Conservation (phyloP, 2,888 invertebrate genomes). For the Gymnocheta viridis region DNA sequence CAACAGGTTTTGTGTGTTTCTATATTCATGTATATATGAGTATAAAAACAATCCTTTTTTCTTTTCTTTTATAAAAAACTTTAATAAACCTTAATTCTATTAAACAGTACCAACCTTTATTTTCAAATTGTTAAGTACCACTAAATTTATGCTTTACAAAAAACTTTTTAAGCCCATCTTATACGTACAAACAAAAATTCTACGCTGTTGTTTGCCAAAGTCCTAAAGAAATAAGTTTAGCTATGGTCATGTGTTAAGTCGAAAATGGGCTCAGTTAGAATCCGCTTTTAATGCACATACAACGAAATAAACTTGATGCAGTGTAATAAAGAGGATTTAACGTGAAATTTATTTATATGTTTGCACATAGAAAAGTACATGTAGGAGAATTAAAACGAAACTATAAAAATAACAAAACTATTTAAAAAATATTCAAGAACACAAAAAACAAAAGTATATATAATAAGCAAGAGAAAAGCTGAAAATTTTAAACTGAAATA, state of each 20-base stretch:
- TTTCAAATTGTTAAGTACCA: neutral
- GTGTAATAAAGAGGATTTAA: conserved; percentile 59
- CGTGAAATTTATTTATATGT: conserved; percentile 17
- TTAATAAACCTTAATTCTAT: neutral
- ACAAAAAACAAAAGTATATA: neutral
- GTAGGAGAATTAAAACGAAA: neutral
- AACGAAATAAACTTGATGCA: conserved; percentile 49
- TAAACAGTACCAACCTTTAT: conserved; percentile 6
- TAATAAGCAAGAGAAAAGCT: neutral
- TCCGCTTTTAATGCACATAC: conserved; percentile 45
- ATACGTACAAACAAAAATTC: conserved; percentile 23
- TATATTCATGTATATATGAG: no score
- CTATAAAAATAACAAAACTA: neutral
- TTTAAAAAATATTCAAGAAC: neutral
- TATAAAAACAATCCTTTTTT: no score
- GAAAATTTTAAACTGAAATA: neutral
- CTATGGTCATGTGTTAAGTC: conserved; percentile 58
- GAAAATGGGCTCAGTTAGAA: conserved; percentile 47
- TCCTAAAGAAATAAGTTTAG: conserved; percentile 38
- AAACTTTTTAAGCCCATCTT: conserved; percentile 45
- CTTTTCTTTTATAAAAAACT: neutral
- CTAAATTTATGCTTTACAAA: neutral
- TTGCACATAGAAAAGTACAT: neutral
- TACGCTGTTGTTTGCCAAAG: conserved; percentile 49
- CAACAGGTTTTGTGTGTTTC: no score